These are phyloP conservation scores for Philopotamus ludificatus DNA, from an alignment of 1,140 invertebrate species.

Conservation along the genomic window DNA sequence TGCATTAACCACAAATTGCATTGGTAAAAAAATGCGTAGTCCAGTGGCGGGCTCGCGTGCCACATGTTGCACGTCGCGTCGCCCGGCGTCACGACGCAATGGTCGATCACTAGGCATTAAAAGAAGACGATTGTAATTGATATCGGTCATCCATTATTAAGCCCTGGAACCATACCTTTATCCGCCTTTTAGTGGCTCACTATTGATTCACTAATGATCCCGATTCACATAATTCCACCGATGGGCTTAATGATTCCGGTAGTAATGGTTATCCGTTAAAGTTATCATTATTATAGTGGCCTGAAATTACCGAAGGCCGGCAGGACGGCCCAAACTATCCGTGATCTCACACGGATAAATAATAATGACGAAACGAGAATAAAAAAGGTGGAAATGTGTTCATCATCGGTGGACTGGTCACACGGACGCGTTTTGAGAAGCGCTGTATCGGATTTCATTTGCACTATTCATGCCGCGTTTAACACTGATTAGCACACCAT, in stretches of 20 bases:
- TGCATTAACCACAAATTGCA: no score
- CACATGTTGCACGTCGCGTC: no score
- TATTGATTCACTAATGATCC: constrained; percentile 9
- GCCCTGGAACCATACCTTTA: background rate
- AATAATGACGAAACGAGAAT: background rate
- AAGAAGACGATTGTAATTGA: background rate
- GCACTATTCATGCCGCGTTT: background rate
- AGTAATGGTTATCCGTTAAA: constrained; percentile 12
- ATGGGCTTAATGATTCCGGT: constrained; percentile 5
- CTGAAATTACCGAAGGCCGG: constrained; percentile 7
- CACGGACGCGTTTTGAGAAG: no score
- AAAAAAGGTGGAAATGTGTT: background rate
- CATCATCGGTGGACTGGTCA: no score
- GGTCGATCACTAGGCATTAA: background rate
- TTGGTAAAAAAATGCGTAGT: no score
- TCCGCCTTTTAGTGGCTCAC: constrained; percentile 1
- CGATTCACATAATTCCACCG: constrained; percentile 6
- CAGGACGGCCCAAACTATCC: background rate
- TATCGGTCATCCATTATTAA: background rate
- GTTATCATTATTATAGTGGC: constrained; percentile 9
- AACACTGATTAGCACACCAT: background rate
- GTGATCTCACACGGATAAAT: constrained; percentile 3
- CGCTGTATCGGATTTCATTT: background rate
- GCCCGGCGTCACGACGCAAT: background rate
- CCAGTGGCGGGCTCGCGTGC: no score